Evolutionary conservation across 2,797 vertebrate genomes (phyloP).

Genomic region (Nannoperca australis): DNA sequence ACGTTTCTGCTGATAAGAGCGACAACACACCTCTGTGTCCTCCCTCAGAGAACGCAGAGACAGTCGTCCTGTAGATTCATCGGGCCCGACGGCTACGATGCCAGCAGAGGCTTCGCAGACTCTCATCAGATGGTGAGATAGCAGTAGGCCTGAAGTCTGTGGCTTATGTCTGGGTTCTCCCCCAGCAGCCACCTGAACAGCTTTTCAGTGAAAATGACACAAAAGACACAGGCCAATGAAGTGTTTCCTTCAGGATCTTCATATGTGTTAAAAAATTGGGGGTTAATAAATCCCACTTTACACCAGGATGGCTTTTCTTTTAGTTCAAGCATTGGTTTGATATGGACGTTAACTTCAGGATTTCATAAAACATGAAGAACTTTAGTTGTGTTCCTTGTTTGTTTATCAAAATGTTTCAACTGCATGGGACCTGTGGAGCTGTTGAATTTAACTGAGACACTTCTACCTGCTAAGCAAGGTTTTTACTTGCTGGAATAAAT

Average conservation of each 20-base stretch:
- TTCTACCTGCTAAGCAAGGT: too few relatives aligned
- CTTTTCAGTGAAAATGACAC: background rate
- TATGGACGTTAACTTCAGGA: background rate
- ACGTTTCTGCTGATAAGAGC: constrained; percentile 39
- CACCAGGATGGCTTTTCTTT: background rate
- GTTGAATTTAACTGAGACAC: background rate
- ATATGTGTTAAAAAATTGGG: background rate
- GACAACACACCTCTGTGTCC: constrained; percentile 18
- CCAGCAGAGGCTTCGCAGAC: constrained; percentile 13
- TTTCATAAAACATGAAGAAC: background rate
- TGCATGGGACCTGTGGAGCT: background rate
- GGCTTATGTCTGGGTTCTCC: constrained; percentile 23
- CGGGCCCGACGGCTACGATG: background rate
- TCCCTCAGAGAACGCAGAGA: constrained; percentile 27
- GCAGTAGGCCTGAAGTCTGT: constrained; percentile 24
- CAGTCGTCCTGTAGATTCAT: constrained; percentile 11
- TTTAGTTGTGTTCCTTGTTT: background rate
- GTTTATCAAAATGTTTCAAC: background rate
- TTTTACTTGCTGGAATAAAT: background rate
- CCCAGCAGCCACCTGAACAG: background rate
- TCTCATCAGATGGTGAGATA: constrained; percentile 32
- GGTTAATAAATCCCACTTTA: background rate
- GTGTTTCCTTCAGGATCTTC: background rate
- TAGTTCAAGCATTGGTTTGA: background rate
- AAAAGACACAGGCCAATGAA: background rate